These are phyloP conservation scores for Temnopleurus reevesii DNA, from an alignment of 53 echinoderm and acorn worm genomes.

Conservation along the genomic window DNA sequence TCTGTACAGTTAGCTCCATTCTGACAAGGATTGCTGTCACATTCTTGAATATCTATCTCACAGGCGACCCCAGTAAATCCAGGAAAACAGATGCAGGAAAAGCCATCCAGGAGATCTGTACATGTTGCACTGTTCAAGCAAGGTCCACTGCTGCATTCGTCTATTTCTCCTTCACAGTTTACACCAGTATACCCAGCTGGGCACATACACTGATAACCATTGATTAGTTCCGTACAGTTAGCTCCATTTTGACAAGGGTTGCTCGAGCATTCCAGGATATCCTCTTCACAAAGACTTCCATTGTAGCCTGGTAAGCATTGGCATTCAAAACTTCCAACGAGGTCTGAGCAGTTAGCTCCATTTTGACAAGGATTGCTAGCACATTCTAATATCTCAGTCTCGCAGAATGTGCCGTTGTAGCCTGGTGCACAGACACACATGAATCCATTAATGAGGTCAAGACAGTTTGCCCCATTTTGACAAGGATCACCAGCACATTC, in stretches of 20 bases:
- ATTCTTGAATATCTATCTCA: conserved; percentile 69
- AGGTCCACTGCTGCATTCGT: conserved; percentile 25
- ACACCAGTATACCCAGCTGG: conserved; percentile 56
- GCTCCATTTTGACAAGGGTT: conserved; percentile 80
- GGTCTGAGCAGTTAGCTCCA: conserved; percentile 71
- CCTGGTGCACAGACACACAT: conserved; percentile 70
- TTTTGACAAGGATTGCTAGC: conserved; percentile 73
- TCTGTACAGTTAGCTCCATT: conserved; percentile 45
- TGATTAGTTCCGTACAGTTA: conserved; percentile 57
- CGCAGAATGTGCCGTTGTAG: conserved; percentile 64
- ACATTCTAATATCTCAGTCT: conserved; percentile 73
- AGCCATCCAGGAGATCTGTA: conserved; percentile 31
- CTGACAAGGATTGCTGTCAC: conserved; percentile 58
- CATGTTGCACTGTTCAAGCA: conserved; percentile 29
- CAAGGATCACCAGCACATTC: conserved; percentile 72
- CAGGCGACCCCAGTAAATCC: conserved; percentile 23
- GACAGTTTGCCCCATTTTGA: conserved; percentile 68
- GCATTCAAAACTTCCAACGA: conserved; percentile 62
- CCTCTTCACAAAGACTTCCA: conserved; percentile 69
- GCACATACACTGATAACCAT: conserved; percentile 70
- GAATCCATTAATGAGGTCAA: conserved; percentile 72
- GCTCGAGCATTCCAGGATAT: conserved; percentile 72
- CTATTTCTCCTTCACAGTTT: conserved; percentile 46
- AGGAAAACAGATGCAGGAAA: not conserved
- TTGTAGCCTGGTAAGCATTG: conserved; percentile 65